Evolutionary conservation across 2,888 invertebrate species (phyloP).

Genomic region (Cephus nigrinus): DNA sequence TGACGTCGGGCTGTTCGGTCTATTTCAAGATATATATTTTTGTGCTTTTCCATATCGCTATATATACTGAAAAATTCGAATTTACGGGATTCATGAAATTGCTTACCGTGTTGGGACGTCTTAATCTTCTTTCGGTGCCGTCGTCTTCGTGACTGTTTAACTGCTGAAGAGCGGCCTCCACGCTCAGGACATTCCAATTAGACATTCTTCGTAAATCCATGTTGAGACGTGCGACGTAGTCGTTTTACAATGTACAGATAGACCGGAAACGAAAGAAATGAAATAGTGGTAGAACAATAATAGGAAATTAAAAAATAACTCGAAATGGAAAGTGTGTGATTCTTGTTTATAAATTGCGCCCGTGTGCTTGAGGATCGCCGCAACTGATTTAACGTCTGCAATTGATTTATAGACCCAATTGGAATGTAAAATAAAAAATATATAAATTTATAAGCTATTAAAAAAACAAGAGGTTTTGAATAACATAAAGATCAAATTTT

Average conservation of each 20-base stretch:
- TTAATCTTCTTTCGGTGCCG: conserved; percentile 39
- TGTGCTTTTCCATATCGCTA: background rate
- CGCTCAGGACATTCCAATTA: conserved; percentile 64
- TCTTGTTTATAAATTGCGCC: background rate
- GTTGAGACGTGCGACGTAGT: background rate
- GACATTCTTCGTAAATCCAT: conserved; percentile 65
- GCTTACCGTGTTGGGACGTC: conserved; percentile 56
- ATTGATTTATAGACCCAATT: background rate
- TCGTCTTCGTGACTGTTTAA: conserved; percentile 52
- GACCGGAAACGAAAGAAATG: conserved; percentile 20
- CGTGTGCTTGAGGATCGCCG: background rate
- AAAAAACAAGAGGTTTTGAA: background rate
- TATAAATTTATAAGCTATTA: background rate
- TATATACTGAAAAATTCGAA: background rate
- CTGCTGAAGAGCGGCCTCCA: conserved; percentile 61
- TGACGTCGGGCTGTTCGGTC: background rate
- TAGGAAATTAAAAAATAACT: background rate
- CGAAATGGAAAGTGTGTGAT: background rate
- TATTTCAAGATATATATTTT: background rate
- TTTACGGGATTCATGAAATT: background rate
- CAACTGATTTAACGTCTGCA: background rate
- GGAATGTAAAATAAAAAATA: background rate
- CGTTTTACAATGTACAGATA: background rate
- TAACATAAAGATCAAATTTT: background rate
- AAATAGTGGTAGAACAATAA: background rate